These are phyloP conservation scores for Heterodera schachtii DNA, from an alignment of 1,140 invertebrate genomes.

Conservation along the genomic window DNA sequence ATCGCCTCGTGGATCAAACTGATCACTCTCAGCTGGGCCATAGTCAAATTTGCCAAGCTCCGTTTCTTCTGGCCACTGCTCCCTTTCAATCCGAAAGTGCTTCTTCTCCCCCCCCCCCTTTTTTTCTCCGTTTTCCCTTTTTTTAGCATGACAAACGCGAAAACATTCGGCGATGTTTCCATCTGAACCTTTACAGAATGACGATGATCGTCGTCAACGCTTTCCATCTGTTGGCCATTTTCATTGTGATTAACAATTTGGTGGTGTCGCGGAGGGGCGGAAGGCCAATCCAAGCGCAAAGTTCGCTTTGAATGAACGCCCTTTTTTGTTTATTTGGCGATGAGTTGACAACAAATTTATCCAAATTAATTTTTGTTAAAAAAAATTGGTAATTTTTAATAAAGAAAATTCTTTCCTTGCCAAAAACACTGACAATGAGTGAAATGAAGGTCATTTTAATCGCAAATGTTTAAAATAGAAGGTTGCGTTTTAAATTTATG, in stretches of 20 bases:
- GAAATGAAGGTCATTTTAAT: too few relatives aligned
- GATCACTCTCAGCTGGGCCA: constrained; percentile 64
- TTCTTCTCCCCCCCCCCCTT: background rate
- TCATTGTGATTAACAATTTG: constrained; percentile 63
- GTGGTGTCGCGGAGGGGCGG: constrained; percentile 55
- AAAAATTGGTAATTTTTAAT: too few relatives aligned
- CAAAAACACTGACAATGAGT: too few relatives aligned
- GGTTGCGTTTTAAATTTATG: too few relatives aligned
- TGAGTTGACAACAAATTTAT: too few relatives aligned
- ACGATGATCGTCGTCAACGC: constrained; percentile 63
- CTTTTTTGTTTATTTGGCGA: too few relatives aligned
- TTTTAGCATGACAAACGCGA: constrained; percentile 38
- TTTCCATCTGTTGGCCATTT: constrained; percentile 63
- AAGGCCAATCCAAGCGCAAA: constrained; percentile 43
- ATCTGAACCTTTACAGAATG: constrained; percentile 58
- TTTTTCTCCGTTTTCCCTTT: background rate
- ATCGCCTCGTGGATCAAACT: constrained; percentile 59
- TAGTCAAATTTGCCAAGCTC: constrained; percentile 63
- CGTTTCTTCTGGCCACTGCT: constrained; percentile 65
- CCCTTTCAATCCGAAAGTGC: constrained; percentile 60
- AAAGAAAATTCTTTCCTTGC: too few relatives aligned
- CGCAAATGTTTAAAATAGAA: too few relatives aligned
- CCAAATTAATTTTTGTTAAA: background rate
- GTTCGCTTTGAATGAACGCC: background rate
- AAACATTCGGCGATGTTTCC: constrained; percentile 63